phyloP scores from a whole-genome alignment of 2,888 invertebrate species.

The Caenorhabditis wallacei region DNA sequence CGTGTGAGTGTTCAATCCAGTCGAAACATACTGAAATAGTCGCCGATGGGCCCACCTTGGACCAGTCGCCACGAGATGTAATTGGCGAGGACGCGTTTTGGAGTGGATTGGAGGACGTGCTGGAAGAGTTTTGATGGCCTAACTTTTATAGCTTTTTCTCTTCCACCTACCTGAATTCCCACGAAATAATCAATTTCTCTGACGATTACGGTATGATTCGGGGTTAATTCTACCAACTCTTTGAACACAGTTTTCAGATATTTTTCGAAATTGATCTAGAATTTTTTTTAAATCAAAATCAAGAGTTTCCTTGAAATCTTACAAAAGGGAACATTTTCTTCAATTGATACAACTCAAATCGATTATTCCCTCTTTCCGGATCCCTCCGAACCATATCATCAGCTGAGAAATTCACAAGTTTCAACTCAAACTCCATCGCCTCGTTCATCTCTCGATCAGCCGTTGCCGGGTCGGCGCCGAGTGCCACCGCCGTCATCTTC shows the following conservation, averaged over 20 bases:
- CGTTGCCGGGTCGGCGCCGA: conserved; percentile 70
- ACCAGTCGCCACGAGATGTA: conserved; percentile 82
- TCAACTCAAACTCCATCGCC: conserved; percentile 79
- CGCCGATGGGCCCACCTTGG: conserved; percentile 73
- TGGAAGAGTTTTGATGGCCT: conserved; percentile 35
- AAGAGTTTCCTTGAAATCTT: conserved; percentile 18
- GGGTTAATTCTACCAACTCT: conserved; percentile 72
- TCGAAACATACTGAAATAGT: conserved; percentile 66
- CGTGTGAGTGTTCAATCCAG: conserved; percentile 2
- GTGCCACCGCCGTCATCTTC: conserved; percentile 74
- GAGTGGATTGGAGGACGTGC: conserved; percentile 76
- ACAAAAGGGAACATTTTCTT: conserved; percentile 76
- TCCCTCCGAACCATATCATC: conserved; percentile 80
- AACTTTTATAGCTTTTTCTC: background rate
- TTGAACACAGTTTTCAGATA: conserved; percentile 77
- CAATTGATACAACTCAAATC: conserved; percentile 76
- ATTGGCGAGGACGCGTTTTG: conserved; percentile 79
- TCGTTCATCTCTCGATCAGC: conserved; percentile 78
- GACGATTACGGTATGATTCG: conserved; percentile 79
- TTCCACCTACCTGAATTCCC: conserved; percentile 72
- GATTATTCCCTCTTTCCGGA: conserved; percentile 80
- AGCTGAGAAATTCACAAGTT: conserved; percentile 78
- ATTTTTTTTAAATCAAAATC: background rate
- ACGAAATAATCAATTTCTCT: conserved; percentile 79
- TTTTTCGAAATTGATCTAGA: conserved; percentile 77